phyloP scores from a whole-genome alignment of 2,797 vertebrate species.

The Zenarchopterus dispar region DNA sequence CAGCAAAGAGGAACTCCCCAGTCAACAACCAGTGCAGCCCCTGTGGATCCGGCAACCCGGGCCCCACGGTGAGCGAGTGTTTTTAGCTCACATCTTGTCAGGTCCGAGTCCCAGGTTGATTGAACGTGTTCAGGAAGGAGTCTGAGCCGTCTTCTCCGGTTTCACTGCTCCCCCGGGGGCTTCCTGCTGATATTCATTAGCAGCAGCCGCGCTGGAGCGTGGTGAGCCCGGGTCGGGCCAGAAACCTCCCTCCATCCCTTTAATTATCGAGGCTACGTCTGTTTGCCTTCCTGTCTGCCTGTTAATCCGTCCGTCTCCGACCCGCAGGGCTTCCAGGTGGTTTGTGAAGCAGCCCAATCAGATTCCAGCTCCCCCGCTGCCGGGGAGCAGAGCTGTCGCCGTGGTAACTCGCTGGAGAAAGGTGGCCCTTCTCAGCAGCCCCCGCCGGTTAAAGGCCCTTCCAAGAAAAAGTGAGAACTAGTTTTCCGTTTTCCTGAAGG shows the following conservation, averaged over 20 bases:
- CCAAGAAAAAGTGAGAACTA: slow-evolving; percentile 89
- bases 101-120: slow-evolving; percentile 36
- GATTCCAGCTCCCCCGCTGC: slow-evolving; percentile 86
- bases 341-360: slow-evolving; percentile 88
- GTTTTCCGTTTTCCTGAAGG: not conserved
- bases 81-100: slow-evolving; percentile 24
- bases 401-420: slow-evolving; percentile 94
- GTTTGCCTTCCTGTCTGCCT: slow-evolving; percentile 4
- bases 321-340: slow-evolving; percentile 90
- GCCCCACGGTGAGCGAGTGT: slow-evolving; percentile 75
- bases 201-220: slow-evolving; percentile 38
- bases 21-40: slow-evolving; percentile 88
- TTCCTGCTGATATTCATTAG: slow-evolving; percentile 65
- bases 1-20: slow-evolving; percentile 96
- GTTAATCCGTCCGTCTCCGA: slow-evolving; percentile 27
- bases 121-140: slow-evolving; percentile 31
- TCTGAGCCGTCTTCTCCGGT: slow-evolving; percentile 24
- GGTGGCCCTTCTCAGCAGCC: slow-evolving; percentile 90
- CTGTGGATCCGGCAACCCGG: slow-evolving; percentile 89
- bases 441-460: slow-evolving; percentile 84
- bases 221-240: slow-evolving; percentile 38
- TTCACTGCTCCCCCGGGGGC: slow-evolving; percentile 26
- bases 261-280: slow-evolving; percentile 38
- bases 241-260: slow-evolving; percentile 32
- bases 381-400: slow-evolving; percentile 89